Conservation (phyloP, 1,140 invertebrate genomes). For the Sycobia sp. region DNA sequence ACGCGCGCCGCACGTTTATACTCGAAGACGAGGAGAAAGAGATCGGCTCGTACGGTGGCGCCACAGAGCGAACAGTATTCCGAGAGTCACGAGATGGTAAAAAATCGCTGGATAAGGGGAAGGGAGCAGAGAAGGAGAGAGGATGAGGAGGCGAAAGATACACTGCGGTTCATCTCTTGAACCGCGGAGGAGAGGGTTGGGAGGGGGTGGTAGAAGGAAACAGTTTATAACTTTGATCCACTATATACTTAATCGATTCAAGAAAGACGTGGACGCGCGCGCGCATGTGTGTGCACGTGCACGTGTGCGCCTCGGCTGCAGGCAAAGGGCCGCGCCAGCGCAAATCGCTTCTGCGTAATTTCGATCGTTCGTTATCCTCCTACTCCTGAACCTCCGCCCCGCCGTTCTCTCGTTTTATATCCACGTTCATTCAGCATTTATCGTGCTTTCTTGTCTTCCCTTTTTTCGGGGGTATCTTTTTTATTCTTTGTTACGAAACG, state of each 20-base stretch:
- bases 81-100: conserved; percentile 19
- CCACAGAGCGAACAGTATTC: conserved; percentile 7
- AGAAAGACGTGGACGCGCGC: background rate
- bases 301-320: too few species aligned
- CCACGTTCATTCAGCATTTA: conserved; percentile 27
- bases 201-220: conserved; percentile 12
- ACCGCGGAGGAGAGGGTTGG: background rate
- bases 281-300: background rate
- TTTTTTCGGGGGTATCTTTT: background rate
- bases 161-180: background rate
- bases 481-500: conserved; percentile 17
- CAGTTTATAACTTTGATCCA: conserved; percentile 35
- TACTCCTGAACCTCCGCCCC: background rate
- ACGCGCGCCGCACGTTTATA: too few species aligned
- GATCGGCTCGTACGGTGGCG: conserved; percentile 11
- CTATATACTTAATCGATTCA: conserved; percentile 32
- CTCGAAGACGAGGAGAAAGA: conserved; percentile 20
- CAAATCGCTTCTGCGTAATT: conserved; percentile 33
- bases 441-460: background rate
- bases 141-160: too few species aligned
- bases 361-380: conserved; percentile 18
- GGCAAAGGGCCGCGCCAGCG: too few species aligned
- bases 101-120: too few species aligned
- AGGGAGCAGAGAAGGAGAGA: too few species aligned
- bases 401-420: too few species aligned